Base-by-base conservation (phyloP, 2,888 invertebrate species). In the Synanthedon myopaeformis region DNA sequence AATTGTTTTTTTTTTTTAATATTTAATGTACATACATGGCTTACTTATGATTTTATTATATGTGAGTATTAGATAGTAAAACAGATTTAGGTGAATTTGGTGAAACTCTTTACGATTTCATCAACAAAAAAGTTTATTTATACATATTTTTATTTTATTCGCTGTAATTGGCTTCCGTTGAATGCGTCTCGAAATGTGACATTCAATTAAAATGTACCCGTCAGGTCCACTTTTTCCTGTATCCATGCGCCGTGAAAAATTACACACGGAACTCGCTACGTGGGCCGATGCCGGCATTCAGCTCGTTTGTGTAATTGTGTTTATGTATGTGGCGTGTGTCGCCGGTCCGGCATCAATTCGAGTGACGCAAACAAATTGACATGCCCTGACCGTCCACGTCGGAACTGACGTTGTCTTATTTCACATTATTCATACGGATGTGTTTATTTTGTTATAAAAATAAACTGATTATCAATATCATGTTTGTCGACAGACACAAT, bases 301-400 rank as follows among this genome's bases (percentile, higher is more conserved):
- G 57, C 63, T 66, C 64, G 66, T 69, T 69, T 66, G 62, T 63
- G 59, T 64, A 65, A 69, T 66, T 67, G 63, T 67, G 62, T 66
- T 65, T 65, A 62, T 64, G 58, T 66, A 60, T 61, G 58, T 55
- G 52, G 56, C 54, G 51, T 50, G 49, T 63, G 61, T 65, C 63
- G 60, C 59, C 57, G 54, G 57, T 42, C 57, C 61, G 61, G 60
- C 65, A n/a, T 13, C 14, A n/a, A 45, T 13, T 13, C 45, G 45
- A 45, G 13, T 45, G 45, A 45, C 45, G 12, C 45, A 13, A 14
- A 45, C 45, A 45, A 45, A 45, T 45, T 45, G 45, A 45, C 45
- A 45, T 45, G 14, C 14, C 45, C 45, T 45, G 45, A 13, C 45
- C 45, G n/a, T 45, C 13, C 13, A 45, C 45, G 45, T 14, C 14